Evolutionary conservation across 2,797 vertebrate genomes (phyloP).

Genomic region (Pogoniulus pusillus): DNA sequence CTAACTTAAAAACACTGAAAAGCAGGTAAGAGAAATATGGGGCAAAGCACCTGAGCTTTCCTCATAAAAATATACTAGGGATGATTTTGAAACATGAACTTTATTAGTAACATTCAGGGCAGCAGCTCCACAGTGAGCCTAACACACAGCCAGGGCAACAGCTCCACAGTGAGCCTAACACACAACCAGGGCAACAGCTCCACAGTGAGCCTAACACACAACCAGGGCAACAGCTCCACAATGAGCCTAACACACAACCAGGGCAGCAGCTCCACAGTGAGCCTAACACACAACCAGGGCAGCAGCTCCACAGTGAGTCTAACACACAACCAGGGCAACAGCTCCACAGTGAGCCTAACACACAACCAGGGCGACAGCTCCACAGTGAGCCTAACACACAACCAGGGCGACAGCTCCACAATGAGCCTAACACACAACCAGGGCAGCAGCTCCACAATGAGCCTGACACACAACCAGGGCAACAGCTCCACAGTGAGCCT

Average conservation of each 20-base stretch:
- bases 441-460: background rate
- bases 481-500: too few species aligned
- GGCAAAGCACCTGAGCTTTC: background rate
- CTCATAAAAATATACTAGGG: background rate
- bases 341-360: too few species aligned
- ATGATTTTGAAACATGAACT: background rate
- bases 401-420: too few species aligned
- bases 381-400: background rate
- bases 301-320: background rate
- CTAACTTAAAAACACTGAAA: background rate
- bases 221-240: background rate
- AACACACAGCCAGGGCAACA: background rate
- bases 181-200: too few species aligned
- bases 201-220: too few species aligned
- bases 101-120: background rate
- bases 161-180: background rate
- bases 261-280: too few species aligned
- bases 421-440: too few species aligned
- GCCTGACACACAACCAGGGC: too few species aligned
- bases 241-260: too few species aligned
- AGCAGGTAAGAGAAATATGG: background rate
- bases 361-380: background rate
- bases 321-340: too few species aligned
- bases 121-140: background rate
- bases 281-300: too few species aligned